These are phyloP conservation scores for Lasiurus cinereus DNA, from an alignment of 2,113 vertebrate species.

Conservation along the genomic window DNA sequence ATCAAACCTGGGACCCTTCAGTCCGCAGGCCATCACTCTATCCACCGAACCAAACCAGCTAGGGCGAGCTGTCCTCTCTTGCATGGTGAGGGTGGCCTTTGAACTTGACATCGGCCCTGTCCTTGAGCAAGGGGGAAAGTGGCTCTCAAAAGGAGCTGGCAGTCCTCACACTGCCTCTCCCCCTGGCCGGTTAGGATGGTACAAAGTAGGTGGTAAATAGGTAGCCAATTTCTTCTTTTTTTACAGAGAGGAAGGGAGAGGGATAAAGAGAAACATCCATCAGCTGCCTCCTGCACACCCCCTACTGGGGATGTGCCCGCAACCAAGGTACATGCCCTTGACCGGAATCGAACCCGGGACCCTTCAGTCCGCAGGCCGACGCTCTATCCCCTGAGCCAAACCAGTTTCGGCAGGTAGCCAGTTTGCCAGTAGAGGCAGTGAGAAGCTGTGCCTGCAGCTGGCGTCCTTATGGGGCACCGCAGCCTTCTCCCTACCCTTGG, in stretches of 20 bases:
- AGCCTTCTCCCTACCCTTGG: neutral
- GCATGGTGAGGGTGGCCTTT: neutral
- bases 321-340: no score
- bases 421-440: neutral
- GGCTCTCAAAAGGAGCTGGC: neutral
- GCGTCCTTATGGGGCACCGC: neutral
- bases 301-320: no score
- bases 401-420: neutral
- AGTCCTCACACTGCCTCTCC: neutral
- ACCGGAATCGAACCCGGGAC: no score
- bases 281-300: no score
- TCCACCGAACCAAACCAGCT: no score
- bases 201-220: neutral
- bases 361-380: no score
- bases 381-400: no score
- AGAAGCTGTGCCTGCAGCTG: neutral
- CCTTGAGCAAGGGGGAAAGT: neutral
- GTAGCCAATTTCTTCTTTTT: neutral
- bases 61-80: neutral
- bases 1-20: no score
- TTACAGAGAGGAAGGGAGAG: no score
- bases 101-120: neutral
- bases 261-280: no score
- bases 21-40: no score
- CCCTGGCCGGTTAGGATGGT: no score